Percentiles rank a stretch among this genome's conserved stretches.
Evolutionary conservation across 2,113 vertebrate species (phyloP).

Genomic region (Arothron firmamentum): DNA sequence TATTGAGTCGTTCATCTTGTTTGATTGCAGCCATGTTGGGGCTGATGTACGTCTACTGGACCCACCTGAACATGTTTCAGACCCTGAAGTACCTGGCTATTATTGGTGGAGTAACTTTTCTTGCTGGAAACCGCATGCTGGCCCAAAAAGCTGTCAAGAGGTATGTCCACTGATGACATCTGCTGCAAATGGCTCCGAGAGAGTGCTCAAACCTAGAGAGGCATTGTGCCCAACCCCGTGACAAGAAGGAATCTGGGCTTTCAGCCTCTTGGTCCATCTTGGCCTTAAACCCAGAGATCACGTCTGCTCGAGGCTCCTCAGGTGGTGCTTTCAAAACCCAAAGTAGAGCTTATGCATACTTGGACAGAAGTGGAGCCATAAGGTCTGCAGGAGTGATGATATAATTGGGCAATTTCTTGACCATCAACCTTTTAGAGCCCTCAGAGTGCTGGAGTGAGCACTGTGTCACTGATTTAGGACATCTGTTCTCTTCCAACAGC

Average conservation of each 20-base stretch:
- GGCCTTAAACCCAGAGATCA: conserved; percentile 13
- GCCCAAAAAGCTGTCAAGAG: conserved; percentile 97
- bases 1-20: not conserved
- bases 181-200: conserved; percentile 20
- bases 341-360: conserved; percentile 29
- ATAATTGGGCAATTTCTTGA: conserved; percentile 43
- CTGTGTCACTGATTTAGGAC: conserved; percentile 11
- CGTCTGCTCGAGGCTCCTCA: conserved; percentile 22
- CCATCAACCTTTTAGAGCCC: conserved; percentile 53
- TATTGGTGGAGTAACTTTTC: conserved; percentile 90
- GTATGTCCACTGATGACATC: conserved; percentile 62
- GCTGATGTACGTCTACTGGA: conserved; percentile 99
- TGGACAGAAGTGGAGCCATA: conserved; percentile 21
- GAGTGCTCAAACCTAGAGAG: conserved; percentile 29
- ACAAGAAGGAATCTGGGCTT: conserved; percentile 8
- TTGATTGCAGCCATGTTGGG: conserved; percentile 84
- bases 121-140: conserved; percentile 97
- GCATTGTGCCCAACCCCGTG: not conserved
- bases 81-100: conserved; percentile 97
- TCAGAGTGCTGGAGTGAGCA: conserved; percentile 33
- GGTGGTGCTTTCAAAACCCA: conserved; percentile 10
- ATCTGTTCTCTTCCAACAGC: no score
- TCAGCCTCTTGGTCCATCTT: conserved; percentile 35
- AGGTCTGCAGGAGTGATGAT: conserved; percentile 19
- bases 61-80: conserved; percentile 99